Evolutionary conservation across 2,797 vertebrate genomes (phyloP).

Genomic region (Sebastes alutus): DNA sequence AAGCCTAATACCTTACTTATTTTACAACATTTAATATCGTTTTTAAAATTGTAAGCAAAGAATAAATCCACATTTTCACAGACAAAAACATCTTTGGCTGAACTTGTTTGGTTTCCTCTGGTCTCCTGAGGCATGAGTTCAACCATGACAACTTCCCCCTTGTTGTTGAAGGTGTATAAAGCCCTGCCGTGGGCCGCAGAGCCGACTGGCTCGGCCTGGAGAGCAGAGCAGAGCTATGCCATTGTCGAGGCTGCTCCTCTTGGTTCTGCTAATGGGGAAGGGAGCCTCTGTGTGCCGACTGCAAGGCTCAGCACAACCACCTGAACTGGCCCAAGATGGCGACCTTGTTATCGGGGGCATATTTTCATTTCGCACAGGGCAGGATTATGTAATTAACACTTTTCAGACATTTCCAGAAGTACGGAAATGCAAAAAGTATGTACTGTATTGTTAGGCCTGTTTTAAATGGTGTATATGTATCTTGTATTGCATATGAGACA

Average conservation of each 20-base stretch:
- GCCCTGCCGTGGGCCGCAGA: neutral
- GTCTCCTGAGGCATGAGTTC: slow-evolving; percentile 38
- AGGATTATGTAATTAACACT: slow-evolving; percentile 67
- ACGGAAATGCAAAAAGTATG: slow-evolving; percentile 80
- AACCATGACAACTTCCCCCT: slow-evolving; percentile 23
- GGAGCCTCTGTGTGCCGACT: slow-evolving; percentile 65
- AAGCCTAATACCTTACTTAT: neutral
- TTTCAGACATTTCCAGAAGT: slow-evolving; percentile 73
- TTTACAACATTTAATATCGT: neutral
- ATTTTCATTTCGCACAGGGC: slow-evolving; percentile 82
- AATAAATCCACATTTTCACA: neutral
- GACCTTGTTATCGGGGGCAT: slow-evolving; percentile 83
- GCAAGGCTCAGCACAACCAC: slow-evolving; percentile 46
- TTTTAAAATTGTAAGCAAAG: neutral
- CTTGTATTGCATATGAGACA: neutral
- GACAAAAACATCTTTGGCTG: neutral
- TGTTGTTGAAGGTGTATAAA: slow-evolving; percentile 60
- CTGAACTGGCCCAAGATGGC: slow-evolving; percentile 78
- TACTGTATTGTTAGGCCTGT: slow-evolving; percentile 16
- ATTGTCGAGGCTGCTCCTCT: slow-evolving; percentile 55
- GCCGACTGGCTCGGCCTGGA: neutral
- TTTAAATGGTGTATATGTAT: neutral
- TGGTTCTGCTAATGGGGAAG: slow-evolving; percentile 45
- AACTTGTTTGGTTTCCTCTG: slow-evolving; percentile 24
- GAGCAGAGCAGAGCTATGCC: slow-evolving; percentile 59